Base-by-base conservation (phyloP, 2,888 invertebrate species). In the Bombylius discolor region DNA sequence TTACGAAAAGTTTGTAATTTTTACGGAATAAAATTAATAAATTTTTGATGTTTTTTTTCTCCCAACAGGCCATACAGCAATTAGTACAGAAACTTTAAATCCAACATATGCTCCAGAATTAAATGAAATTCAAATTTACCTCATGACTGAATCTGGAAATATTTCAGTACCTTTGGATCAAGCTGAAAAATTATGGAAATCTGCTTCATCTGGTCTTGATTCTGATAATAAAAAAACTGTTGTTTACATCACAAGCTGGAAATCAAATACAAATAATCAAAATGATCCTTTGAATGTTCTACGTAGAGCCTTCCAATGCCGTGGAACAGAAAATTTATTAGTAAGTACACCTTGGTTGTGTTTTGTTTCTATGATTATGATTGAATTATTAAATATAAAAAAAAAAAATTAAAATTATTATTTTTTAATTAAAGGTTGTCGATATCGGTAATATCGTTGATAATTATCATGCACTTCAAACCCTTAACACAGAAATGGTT, bases 321-420 rank as follows among this genome's bases (percentile, higher is more conserved):
- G 61, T 12, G 58, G 58, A 32, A 56, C 53, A 32, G 45, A 53
- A 12, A 61, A 61, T 46, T 61, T 61, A 44, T 47, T 61, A 9
- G 55, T 60, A 54, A 56, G 49, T 56, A 13, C 9, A 32, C n/a
- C 42, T 46, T 32, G 6, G 39, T 11, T 36, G 11, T 8, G 11
- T 39, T 39, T 11, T 39, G 11, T 4, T 9, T 39, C 4, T 39
- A 39, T 34, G 34, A 34, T n/a, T n/a, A n/a, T n/a, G n/a, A n/a
- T n/a, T n/a, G n/a, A n/a, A n/a, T n/a, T n/a, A n/a, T n/a, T n/a
- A n/a, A n/a, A 33, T 44, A n/a, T 13, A 32, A 34, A 45, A 49
- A 44, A 49, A 42, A 49, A 31, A 5, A 45, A n/a, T 11, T 23
- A 46, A 8, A 44, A 9, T n/a, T 39, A 42, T 31, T 39, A 14